Evolutionary conservation across 2,113 vertebrate species (phyloP).

Genomic region (Hippopotamus amphibius): DNA sequence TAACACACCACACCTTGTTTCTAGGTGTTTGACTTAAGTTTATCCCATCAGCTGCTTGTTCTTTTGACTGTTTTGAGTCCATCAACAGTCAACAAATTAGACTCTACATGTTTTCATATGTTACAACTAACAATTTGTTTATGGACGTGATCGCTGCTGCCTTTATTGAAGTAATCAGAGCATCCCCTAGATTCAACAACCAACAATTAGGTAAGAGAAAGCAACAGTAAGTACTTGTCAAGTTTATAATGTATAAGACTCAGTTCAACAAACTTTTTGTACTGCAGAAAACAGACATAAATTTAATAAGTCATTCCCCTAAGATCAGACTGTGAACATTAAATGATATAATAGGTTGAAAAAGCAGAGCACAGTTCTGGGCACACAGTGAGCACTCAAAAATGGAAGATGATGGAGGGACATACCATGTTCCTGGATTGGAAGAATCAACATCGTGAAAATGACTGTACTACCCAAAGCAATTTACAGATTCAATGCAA

Average conservation of each 20-base stretch:
- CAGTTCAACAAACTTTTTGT: not conserved
- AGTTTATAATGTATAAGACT: not conserved
- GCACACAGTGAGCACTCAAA: not conserved
- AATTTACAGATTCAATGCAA: too few relatives aligned
- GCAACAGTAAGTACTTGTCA: not conserved
- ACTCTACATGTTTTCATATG: not conserved
- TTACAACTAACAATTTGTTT: not conserved
- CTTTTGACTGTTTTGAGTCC: not conserved
- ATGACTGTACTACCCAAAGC: too few relatives aligned
- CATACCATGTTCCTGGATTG: too few relatives aligned
- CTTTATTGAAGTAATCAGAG: not conserved
- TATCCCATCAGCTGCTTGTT: not conserved
- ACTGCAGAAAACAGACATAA: not conserved
- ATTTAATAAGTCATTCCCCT: not conserved
- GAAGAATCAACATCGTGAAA: too few relatives aligned
- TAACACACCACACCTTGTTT: not conserved
- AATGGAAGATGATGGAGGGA: not conserved
- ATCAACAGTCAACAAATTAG: conserved; percentile 2
- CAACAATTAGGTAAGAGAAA: conserved; percentile 3
- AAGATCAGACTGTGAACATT: not conserved
- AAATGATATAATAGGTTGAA: not conserved
- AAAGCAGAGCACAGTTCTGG: not conserved
- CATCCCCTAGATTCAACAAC: not conserved
- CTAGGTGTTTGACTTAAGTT: not conserved
- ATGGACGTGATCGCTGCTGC: not conserved